Conservation (phyloP, 1,140 invertebrate genomes). For the Pteromalus puparum region DNA sequence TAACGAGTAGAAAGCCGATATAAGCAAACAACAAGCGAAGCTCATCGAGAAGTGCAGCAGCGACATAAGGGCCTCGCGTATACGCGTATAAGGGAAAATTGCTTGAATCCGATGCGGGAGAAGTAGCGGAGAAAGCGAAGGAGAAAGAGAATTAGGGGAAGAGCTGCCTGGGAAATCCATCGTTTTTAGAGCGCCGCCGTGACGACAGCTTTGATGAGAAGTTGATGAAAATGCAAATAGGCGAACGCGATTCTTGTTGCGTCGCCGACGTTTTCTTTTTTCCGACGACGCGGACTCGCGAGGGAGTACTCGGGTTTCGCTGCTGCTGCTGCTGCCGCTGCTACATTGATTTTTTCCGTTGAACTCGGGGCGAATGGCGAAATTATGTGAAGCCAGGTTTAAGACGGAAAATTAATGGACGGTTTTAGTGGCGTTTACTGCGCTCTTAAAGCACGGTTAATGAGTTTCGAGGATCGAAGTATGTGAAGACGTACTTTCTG, state of each 20-base stretch:
- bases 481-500: no score
- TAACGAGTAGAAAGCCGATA: background rate
- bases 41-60: background rate
- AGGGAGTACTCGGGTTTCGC: background rate
- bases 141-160: conserved; percentile 26
- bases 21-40: background rate
- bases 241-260: background rate
- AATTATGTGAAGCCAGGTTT: background rate
- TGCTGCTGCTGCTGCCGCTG: no score
- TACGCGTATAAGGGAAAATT: background rate
- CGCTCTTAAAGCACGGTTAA: no score
- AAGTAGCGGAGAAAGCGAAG: conserved; percentile 28
- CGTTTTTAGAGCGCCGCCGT: background rate
- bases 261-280: background rate
- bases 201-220: background rate
- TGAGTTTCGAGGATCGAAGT: no score
- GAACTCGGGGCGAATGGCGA: background rate
- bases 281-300: background rate
- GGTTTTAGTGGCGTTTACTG: no score
- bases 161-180: conserved; percentile 1
- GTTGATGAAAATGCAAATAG: conserved; percentile 42
- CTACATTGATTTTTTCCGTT: background rate
- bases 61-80: background rate
- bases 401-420: no score
- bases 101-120: background rate